These are phyloP conservation scores for Heterodera filipjevi DNA, from an alignment of 2,888 invertebrate species.

Conservation along the genomic window DNA sequence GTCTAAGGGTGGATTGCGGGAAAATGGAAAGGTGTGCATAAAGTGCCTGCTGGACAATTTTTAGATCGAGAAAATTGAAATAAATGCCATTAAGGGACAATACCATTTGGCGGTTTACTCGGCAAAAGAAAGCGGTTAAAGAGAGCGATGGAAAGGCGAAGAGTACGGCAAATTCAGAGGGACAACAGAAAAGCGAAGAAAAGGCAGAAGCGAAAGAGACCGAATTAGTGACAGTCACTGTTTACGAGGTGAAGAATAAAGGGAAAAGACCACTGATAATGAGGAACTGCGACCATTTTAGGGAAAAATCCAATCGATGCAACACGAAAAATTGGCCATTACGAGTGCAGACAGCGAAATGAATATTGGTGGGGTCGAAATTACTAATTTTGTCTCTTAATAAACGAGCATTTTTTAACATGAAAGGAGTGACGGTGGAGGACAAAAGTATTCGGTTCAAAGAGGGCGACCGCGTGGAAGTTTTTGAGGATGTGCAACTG, in stretches of 20 bases:
- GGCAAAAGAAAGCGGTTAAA: constrained; percentile 4
- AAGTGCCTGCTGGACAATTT: not conserved
- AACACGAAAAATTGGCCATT: constrained; percentile 52
- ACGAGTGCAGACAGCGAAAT: constrained; percentile 39
- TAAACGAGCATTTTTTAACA: not conserved
- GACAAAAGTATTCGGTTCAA: constrained; percentile 54
- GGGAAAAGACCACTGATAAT: constrained; percentile 29
- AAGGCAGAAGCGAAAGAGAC: not conserved
- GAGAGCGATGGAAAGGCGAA: not conserved
- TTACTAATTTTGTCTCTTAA: too few species aligned
- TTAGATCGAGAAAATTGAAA: too few species aligned
- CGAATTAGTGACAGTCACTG: not conserved
- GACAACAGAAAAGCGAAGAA: not conserved
- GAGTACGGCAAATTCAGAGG: not conserved
- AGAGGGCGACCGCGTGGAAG: constrained; percentile 78
- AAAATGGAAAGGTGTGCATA: constrained; percentile 53
- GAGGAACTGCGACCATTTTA: constrained; percentile 47
- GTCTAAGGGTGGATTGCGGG: constrained; percentile 61
- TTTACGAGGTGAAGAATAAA: constrained; percentile 27
- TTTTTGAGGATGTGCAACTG: constrained; percentile 75
- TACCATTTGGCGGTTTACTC: constrained; percentile 6
- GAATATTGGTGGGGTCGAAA: constrained; percentile 39
- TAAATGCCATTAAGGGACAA: not conserved
- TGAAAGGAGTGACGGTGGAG: constrained; percentile 33
- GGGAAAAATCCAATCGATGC: constrained; percentile 60